These are phyloP conservation scores for Laupala kohalensis DNA, from an alignment of 1,140 invertebrate genomes.

Conservation along the genomic window DNA sequence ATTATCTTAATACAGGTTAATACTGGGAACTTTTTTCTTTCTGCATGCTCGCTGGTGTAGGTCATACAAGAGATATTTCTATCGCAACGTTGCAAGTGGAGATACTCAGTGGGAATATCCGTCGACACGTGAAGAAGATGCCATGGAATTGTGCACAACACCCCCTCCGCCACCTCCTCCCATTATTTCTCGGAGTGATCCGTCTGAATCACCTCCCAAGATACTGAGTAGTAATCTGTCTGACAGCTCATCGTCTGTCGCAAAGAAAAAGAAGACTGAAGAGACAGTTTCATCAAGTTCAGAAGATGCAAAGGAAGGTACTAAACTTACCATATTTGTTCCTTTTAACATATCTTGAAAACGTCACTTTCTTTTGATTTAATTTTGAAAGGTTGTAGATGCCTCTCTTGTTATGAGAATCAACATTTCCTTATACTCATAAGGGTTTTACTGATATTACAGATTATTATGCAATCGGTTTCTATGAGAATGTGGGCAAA, in stretches of 20 bases:
- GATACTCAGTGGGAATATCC: slow-evolving; percentile 55
- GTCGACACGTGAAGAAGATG: slow-evolving; percentile 17
- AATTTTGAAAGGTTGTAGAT: too few relatives aligned
- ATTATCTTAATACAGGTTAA: background rate
- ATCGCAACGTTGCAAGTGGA: slow-evolving; percentile 41
- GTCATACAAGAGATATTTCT: slow-evolving; percentile 53
- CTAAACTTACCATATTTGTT: too few relatives aligned
- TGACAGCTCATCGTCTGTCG: background rate
- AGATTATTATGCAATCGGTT: too few relatives aligned
- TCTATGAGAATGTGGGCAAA: too few relatives aligned
- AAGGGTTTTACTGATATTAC: too few relatives aligned
- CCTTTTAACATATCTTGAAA: too few relatives aligned
- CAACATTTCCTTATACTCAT: too few relatives aligned
- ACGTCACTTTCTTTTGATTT: too few relatives aligned
- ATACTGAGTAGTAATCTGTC: background rate
- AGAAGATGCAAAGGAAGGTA: background rate
- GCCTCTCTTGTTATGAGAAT: too few relatives aligned
- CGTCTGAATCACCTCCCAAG: background rate
- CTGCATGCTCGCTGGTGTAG: slow-evolving; percentile 33
- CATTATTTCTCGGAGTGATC: slow-evolving; percentile 1
- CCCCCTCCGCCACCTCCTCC: slow-evolving; percentile 19
- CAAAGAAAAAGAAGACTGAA: background rate
- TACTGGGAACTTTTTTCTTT: background rate
- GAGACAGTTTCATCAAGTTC: slow-evolving; percentile 1
- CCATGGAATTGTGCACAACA: slow-evolving; percentile 47